Evolutionary conservation across 2,797 vertebrate genomes (phyloP).

Genomic region (Labroides dimidiatus): DNA sequence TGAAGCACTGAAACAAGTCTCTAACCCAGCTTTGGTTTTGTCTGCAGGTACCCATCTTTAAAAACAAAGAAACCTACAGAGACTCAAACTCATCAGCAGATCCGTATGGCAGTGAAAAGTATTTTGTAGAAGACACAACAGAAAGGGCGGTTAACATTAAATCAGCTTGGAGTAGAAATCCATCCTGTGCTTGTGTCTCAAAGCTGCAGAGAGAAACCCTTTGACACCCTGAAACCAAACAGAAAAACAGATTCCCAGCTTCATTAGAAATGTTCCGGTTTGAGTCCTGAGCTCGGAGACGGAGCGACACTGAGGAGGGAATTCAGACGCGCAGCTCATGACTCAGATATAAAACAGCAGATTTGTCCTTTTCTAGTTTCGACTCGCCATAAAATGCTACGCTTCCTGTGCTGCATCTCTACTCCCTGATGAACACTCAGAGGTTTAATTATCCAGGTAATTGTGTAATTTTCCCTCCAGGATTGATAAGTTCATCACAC

Average conservation of each 20-base stretch:
- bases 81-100: neutral
- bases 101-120: too few relatives aligned
- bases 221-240: slow-evolving; percentile 39
- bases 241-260: slow-evolving; percentile 20
- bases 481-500: slow-evolving; percentile 1
- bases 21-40: too few relatives aligned
- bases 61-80: too few relatives aligned
- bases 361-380: slow-evolving; percentile 3
- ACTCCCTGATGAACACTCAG: neutral
- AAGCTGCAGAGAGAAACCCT: slow-evolving; percentile 22
- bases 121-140: too few relatives aligned
- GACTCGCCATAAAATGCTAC: neutral
- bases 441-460: neutral
- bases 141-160: neutral
- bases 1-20: neutral
- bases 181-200: slow-evolving; percentile 16
- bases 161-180: neutral
- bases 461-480: neutral
- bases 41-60: too few relatives aligned
- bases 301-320: slow-evolving; percentile 6
- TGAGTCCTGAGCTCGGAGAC: neutral
- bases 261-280: slow-evolving; percentile 19
- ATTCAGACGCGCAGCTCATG: neutral
- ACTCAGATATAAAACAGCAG: neutral
- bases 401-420: neutral